A percentile compares a stretch with the other conserved stretches of the same genome.
phyloP scores from a whole-genome alignment of 2,113 vertebrate genomes.

The Calonectris borealis region DNA sequence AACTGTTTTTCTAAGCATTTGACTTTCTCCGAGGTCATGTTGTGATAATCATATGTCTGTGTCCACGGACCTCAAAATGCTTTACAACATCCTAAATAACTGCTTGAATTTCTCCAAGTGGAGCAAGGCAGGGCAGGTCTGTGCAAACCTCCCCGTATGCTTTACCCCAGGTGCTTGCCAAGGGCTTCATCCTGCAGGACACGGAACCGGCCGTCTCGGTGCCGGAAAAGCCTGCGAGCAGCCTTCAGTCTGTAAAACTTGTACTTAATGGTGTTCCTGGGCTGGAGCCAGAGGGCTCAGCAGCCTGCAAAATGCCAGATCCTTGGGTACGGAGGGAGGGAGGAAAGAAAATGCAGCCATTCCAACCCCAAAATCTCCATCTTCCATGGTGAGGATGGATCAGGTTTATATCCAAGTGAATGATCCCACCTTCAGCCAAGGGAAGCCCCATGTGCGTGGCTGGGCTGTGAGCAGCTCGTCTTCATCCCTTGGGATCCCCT shows the following conservation, averaged over 20 bases:
- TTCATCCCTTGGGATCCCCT: background rate
- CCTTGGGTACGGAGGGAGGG: background rate
- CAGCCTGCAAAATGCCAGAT: background rate
- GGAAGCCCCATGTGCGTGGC: fast-evolving
- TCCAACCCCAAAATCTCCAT: background rate
- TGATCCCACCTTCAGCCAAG: background rate
- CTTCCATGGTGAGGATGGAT: background rate
- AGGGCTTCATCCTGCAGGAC: background rate
- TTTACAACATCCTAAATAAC: background rate
- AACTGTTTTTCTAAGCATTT: background rate
- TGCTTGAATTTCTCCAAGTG: background rate
- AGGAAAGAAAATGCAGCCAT: background rate
- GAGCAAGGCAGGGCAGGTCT: background rate
- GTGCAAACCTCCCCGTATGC: background rate
- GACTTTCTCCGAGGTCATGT: background rate
- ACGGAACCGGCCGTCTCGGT: fast-evolving
- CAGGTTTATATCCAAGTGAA: background rate
- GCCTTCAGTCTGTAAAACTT: background rate
- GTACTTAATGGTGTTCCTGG: slow-evolving; percentile 38
- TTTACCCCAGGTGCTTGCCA: background rate
- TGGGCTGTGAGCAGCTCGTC: background rate
- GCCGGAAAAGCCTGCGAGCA: background rate
- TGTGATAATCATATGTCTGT: background rate
- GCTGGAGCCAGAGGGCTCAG: background rate
- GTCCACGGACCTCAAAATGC: background rate